These are phyloP conservation scores for Peromyscus melanophrys DNA, from an alignment of 2,797 vertebrate species.

Conservation along the genomic window DNA sequence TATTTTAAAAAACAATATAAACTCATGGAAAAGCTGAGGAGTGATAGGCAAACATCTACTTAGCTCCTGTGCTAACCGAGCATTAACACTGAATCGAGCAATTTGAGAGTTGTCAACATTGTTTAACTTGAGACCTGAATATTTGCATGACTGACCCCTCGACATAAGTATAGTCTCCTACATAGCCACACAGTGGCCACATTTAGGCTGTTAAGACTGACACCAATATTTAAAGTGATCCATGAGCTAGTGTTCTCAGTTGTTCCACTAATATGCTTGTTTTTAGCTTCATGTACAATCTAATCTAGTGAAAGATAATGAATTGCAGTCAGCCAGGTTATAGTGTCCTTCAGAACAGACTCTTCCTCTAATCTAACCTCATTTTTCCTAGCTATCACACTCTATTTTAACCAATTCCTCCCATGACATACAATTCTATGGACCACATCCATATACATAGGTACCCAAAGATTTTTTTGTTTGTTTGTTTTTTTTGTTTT, in stretches of 20 bases:
- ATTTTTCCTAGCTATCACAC: not conserved
- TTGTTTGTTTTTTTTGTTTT: not conserved
- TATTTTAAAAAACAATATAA: slow-evolving; percentile 21
- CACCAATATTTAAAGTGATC: not conserved
- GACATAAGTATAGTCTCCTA: not conserved
- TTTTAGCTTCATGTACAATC: slow-evolving; percentile 6
- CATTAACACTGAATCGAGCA: not conserved
- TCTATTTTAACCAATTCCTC: not conserved
- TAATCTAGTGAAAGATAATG: not conserved
- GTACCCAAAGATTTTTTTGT: not conserved
- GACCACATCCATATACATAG: not conserved
- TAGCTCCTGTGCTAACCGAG: not conserved
- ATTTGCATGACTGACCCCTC: not conserved
- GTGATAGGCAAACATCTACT: not conserved
- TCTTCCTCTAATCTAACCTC: not conserved
- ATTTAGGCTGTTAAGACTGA: not conserved
- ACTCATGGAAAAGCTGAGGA: not conserved
- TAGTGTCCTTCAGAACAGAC: not conserved
- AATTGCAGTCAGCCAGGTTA: not conserved
- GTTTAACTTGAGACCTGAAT: not conserved
- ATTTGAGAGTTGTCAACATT: not conserved
- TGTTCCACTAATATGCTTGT: not conserved
- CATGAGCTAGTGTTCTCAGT: not conserved
- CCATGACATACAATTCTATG: not conserved
- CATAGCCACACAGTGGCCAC: not conserved